Base-by-base conservation (phyloP, 2,888 invertebrate species). In the Brachypalpus laphriformis region DNA sequence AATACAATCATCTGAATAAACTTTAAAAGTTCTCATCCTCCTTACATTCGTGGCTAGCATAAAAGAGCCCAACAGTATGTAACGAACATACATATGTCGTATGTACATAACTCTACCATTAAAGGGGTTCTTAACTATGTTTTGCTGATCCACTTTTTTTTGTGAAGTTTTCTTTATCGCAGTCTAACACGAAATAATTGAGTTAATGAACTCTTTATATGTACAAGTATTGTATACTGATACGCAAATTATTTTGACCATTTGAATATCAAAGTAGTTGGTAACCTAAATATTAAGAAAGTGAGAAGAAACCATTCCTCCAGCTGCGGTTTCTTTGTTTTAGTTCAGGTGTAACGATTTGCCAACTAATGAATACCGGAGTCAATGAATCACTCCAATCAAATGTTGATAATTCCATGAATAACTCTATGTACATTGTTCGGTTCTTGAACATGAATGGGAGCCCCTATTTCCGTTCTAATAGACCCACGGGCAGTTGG, bases 301-400 rank as follows among this genome's bases (percentile, higher is more conserved):
- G 25, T 49, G 31, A 42, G 28, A 40, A 28, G 16, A 40, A 40
- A 34, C 3, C 22, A 22, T 8, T 18, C 34, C n/a, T 54, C 9
- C 5, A 6, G 20, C 6, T 11, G 25, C 0, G 3, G 16, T 47
- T 31, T 31, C 25, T 14, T 31, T 57, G 34, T 70, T 45, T 40
- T n/a, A 25, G 25, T 71, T 59, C 18, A 45, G 22, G 45, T 70
- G 70, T 34, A 34, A 51, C 31, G 6, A 22, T 66, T n/a, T 25
- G 34, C 51, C 16, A 28, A 40, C 40, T 42, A 56, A 56, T 42
- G 42, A 66, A 66, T 54, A 22, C 37, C 6, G 9, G n/a, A 45
- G 65, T 65, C 47, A 45, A 40, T 74, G 66, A 68, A 66, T 68
- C 76, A 76, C 49, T 25, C 20, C 54, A 66, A 49, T 76, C 28